Conservation (phyloP, 2,113 vertebrate species). For the Hyperopisus bebe region DNA sequence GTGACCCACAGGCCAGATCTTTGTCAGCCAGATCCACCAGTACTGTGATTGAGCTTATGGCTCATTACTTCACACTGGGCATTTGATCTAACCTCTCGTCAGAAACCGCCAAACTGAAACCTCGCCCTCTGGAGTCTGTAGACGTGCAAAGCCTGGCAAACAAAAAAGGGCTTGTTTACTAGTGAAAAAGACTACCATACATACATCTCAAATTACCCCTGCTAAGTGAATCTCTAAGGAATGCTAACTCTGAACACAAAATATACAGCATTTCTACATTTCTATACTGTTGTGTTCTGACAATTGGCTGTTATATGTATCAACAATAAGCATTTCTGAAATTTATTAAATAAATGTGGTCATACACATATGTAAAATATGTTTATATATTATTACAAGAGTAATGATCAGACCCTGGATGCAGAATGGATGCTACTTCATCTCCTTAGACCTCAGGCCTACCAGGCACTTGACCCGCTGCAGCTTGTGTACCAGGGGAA, state of each 20-base stretch:
- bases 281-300: neutral
- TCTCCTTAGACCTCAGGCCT: too few species aligned
- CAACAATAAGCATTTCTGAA: neutral
- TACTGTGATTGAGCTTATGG: slow-evolving; percentile 51
- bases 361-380: neutral
- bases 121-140: neutral
- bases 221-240: neutral
- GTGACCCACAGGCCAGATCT: slow-evolving; percentile 39
- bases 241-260: neutral
- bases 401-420: neutral
- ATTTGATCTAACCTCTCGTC: slow-evolving; percentile 41
- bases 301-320: neutral
- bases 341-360: neutral
- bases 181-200: neutral
- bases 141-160: neutral
- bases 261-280: neutral
- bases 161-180: neutral
- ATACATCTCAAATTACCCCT: neutral
- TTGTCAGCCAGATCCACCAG: slow-evolving; percentile 40
- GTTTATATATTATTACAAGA: neutral
- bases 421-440: too few species aligned
- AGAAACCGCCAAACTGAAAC: neutral
- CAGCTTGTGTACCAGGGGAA: too few species aligned
- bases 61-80: slow-evolving; percentile 54
- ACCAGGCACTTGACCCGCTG: too few species aligned